phyloP scores from a whole-genome alignment of 2,888 invertebrate genomes.

The Odontothrips loti region DNA sequence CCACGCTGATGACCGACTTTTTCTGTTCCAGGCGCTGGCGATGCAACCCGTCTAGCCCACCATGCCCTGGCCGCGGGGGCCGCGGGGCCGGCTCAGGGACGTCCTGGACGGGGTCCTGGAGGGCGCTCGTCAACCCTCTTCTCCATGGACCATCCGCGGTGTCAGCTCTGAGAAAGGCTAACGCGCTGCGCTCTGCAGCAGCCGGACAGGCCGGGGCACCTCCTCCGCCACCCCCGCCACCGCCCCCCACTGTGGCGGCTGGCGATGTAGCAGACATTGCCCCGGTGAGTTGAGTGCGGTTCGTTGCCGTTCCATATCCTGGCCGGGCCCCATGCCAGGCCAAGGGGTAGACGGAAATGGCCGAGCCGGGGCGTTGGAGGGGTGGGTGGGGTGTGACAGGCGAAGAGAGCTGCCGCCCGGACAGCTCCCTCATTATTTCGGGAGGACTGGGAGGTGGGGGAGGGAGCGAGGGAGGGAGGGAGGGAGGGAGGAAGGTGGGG shows the following conservation, averaged over 20 bases:
- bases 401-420: not conserved
- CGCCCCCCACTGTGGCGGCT: not conserved
- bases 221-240: not conserved
- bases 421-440: constrained; percentile 9
- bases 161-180: constrained; percentile 1
- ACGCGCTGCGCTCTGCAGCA: not conserved
- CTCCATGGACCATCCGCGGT: not conserved
- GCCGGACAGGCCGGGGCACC: not conserved
- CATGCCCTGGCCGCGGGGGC: not conserved
- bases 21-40: not conserved
- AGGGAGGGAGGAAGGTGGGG: not conserved
- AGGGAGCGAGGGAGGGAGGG: not conserved
- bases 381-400: too few relatives aligned
- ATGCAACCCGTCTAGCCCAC: not conserved
- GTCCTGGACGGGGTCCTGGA: not conserved
- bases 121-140: not conserved
- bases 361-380: too few relatives aligned
- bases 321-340: too few relatives aligned
- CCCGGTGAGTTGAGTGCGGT: not conserved
- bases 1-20: not conserved
- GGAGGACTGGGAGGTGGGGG: not conserved
- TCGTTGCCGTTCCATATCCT: too few relatives aligned
- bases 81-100: not conserved
- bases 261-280: not conserved
- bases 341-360: too few relatives aligned